Evolutionary conservation across 2,797 vertebrate species (phyloP).

Genomic region (Iguana delicatissima): DNA sequence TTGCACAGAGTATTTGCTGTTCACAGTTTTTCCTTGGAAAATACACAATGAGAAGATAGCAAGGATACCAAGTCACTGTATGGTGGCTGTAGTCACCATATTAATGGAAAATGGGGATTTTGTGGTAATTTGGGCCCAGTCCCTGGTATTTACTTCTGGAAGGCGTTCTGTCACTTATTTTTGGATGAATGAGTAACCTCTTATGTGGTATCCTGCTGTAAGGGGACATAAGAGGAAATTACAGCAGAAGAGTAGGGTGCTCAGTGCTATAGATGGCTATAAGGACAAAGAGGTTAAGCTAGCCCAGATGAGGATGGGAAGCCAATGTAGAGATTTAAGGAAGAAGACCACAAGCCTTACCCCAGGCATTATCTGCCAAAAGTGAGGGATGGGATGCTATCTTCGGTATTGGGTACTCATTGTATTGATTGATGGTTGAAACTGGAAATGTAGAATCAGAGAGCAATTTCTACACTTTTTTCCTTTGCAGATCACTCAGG

Average conservation of each 20-base stretch:
- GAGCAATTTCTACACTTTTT: constrained; percentile 67
- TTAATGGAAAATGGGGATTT: too few species aligned
- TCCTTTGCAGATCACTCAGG: constrained; percentile 83
- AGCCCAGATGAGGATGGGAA: background rate
- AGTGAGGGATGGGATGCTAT: background rate
- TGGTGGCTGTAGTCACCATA: too few species aligned
- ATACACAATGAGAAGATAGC: too few species aligned
- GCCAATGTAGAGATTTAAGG: background rate
- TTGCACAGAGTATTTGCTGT: too few species aligned
- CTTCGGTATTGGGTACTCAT: constrained; percentile 45
- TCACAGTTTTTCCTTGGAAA: too few species aligned
- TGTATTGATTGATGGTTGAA: constrained; percentile 62
- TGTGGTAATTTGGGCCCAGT: too few species aligned
- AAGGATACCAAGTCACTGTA: too few species aligned
- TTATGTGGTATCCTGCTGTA: background rate
- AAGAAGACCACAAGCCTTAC: background rate
- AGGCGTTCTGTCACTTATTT: too few species aligned
- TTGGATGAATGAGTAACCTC: background rate
- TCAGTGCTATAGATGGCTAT: background rate
- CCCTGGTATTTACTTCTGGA: background rate
- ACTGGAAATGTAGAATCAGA: constrained; percentile 55
- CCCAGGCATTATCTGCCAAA: background rate
- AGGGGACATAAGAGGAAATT: background rate
- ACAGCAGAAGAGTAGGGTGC: background rate
- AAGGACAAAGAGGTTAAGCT: background rate